Conservation (phyloP, 2,888 invertebrate genomes). For the Philaethria dido region DNA sequence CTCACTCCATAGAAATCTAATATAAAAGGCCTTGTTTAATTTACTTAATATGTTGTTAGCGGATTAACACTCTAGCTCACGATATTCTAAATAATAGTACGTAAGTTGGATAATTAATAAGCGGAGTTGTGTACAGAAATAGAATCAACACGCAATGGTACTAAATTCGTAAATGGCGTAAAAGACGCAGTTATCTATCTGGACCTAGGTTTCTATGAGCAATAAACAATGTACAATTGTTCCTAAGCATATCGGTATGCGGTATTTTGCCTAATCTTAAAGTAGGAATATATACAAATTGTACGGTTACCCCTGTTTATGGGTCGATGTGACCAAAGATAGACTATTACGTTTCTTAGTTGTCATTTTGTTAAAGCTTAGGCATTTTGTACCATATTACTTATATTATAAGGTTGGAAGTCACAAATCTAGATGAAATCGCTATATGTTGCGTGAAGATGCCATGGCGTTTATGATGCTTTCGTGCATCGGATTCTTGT, state of each 20-base stretch:
- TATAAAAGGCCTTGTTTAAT: too few relatives aligned
- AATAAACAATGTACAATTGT: not conserved
- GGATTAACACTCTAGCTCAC: too few relatives aligned
- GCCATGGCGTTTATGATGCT: slow-evolving; percentile 46
- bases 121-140: not conserved
- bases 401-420: not conserved
- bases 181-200: not conserved
- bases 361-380: not conserved
- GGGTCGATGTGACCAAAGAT: slow-evolving; percentile 35
- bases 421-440: slow-evolving; percentile 15
- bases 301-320: slow-evolving; percentile 24
- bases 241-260: not conserved
- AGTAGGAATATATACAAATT: slow-evolving; percentile 34
- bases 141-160: not conserved
- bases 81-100: too few relatives aligned
- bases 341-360: slow-evolving; percentile 32
- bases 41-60: too few relatives aligned
- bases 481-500: slow-evolving; percentile 51
- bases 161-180: not conserved
- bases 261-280: not conserved
- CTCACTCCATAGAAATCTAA: too few relatives aligned
- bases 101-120: too few relatives aligned
- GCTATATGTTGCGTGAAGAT: slow-evolving; percentile 48
- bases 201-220: not conserved
- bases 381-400: slow-evolving; percentile 18